These are phyloP conservation scores for Pterobdella sp. DNA, from an alignment of 2,888 invertebrate genomes.

Conservation along the genomic window DNA sequence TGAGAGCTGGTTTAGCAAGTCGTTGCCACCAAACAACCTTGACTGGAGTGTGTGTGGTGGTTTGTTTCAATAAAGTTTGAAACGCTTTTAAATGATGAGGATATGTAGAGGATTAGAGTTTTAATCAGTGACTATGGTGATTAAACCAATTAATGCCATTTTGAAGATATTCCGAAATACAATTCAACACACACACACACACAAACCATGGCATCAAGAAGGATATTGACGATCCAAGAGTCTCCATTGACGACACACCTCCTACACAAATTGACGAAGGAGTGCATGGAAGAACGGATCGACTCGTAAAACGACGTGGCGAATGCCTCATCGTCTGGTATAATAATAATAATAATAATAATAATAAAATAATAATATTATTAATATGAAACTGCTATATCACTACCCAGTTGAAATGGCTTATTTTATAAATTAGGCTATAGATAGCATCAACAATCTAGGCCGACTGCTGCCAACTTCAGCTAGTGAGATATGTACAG, in stretches of 20 bases:
- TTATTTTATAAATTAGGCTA: too few relatives aligned
- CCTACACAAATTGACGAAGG: slow-evolving; percentile 47
- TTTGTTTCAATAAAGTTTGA: too few relatives aligned
- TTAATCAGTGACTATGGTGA: too few relatives aligned
- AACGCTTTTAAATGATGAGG: too few relatives aligned
- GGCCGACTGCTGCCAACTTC: too few relatives aligned
- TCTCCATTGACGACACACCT: slow-evolving; percentile 50
- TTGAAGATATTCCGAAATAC: too few relatives aligned
- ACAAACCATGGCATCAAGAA: slow-evolving; percentile 50
- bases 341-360: not conserved
- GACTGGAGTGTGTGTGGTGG: not conserved
- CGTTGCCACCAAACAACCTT: not conserved
- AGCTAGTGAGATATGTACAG: too few relatives aligned
- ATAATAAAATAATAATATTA: slow-evolving; percentile 16
- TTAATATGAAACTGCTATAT: too few relatives aligned
- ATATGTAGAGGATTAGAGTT: not conserved
- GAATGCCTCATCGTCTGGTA: slow-evolving; percentile 44
- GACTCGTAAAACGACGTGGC: slow-evolving; percentile 45
- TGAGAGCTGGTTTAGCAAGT: not conserved
- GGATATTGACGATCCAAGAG: slow-evolving; percentile 47
- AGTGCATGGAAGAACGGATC: slow-evolving; percentile 45
- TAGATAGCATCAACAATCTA: too few relatives aligned
- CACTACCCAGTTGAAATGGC: too few relatives aligned
- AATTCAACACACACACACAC: not conserved
- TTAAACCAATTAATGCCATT: too few relatives aligned